These are phyloP conservation scores for Sakesphorus luctuosus DNA, from an alignment of 2,113 vertebrate genomes.

Conservation along the genomic window DNA sequence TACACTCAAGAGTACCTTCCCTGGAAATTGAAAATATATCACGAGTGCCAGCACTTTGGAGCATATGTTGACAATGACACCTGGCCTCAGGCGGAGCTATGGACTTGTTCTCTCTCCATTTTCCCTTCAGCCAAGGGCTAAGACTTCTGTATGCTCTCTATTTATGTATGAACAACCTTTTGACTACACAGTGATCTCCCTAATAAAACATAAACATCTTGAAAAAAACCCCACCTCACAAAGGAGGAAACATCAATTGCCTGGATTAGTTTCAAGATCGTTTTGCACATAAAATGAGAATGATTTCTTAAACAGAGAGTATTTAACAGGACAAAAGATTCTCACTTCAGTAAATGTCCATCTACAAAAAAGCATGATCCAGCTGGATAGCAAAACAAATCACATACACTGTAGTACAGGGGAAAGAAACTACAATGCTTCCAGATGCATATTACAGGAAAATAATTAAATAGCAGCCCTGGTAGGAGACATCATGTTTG, in stretches of 20 bases:
- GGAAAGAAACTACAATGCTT: conserved; percentile 22
- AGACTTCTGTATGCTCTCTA: neutral
- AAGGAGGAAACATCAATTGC: neutral
- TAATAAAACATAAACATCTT: neutral
- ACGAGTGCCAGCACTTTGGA: neutral
- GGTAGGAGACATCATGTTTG: neutral
- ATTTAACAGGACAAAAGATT: neutral
- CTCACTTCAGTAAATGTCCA: neutral
- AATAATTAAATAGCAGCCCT: conserved; percentile 27
- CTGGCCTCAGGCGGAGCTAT: neutral
- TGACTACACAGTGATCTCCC: neutral
- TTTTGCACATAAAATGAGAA: neutral
- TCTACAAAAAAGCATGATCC: conserved; percentile 9
- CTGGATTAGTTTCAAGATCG: neutral
- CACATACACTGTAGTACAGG: neutral
- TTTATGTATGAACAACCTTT: conserved; percentile 10
- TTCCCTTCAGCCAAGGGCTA: neutral
- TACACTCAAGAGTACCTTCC: fast-evolving
- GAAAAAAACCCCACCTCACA: neutral
- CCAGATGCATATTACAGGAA: conserved; percentile 40
- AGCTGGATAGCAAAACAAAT: conserved; percentile 24
- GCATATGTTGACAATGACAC: neutral
- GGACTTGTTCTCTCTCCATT: neutral
- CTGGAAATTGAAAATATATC: neutral
- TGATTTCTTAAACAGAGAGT: neutral